Base-by-base conservation (phyloP, 2,113 vertebrate genomes). In the Verasper variegatus region DNA sequence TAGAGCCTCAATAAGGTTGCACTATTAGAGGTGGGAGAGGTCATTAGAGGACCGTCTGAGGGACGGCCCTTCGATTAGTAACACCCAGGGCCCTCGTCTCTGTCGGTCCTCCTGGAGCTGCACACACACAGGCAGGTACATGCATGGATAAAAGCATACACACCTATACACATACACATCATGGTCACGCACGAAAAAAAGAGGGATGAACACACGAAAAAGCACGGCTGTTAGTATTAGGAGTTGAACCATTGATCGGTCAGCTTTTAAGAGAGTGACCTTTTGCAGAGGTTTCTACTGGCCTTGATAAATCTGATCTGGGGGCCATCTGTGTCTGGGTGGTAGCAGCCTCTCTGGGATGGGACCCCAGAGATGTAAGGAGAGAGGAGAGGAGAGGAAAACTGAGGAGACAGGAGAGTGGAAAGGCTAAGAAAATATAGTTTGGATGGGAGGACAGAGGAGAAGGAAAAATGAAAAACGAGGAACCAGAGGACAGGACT, bases 251-350 rank as follows among this genome's bases (percentile, higher is more conserved):
- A 95, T 95, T 95, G 95, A 95, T 95, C 92, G 90, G 82, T 90
- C 92, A 91, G 95, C 95, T 96, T 95, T 96, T 96, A 97, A 94
- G 96, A 95, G 94, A 95, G 94, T 96, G 94, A 95, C 95, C 95
- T 95, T 95, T 95, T 89, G 91, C 87, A 94, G 94, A 96, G 96
- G 95, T 96, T 86, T 94, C 94, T 92, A 94, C 95, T 92, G 95
- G 93, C 91, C 90, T 92, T 94, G 94, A 95, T 96, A 97, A 97
- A 96, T 95, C 96, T 97, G 95, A 97, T 96, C 96, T 94, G 94
- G 95, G 95, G 94, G 93, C 95, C 96, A 95, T 95, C 94, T 96
- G 95, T 95, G 91, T 90, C 91, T 92, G 87, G 89, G 79, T 87
- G 80, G 86, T 85, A 80, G 86, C 58, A 95, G 94, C 89, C 92